These are phyloP conservation scores for Acipenser oxyrinchus DNA, from an alignment of 2,797 vertebrate species.

Conservation along the genomic window DNA sequence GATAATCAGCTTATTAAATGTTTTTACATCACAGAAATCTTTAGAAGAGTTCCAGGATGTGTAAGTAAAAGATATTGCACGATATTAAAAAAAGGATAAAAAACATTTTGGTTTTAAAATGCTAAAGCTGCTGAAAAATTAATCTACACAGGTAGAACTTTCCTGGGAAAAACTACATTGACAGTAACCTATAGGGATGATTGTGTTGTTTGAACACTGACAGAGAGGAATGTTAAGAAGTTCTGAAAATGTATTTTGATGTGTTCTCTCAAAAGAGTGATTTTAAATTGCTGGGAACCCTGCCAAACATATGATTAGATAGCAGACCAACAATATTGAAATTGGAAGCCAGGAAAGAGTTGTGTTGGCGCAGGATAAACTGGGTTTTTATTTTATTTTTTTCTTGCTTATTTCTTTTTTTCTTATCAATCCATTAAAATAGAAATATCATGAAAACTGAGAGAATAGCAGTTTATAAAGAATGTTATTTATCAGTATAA, in stretches of 20 bases:
- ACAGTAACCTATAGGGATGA: not conserved
- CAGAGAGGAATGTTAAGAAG: not conserved
- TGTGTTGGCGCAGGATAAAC: too few species aligned
- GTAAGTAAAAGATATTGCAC: conserved; percentile 65
- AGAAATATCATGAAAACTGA: too few species aligned
- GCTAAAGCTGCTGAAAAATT: too few species aligned
- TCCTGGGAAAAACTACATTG: not conserved
- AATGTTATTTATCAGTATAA: too few species aligned
- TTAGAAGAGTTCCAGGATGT: conserved; percentile 98
- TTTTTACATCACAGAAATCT: conserved; percentile 98
- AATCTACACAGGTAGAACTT: too few species aligned
- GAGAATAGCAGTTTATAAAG: too few species aligned
- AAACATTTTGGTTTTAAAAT: too few species aligned
- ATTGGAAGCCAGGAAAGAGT: too few species aligned
- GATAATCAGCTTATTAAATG: conserved; percentile 99
- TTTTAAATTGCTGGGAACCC: not conserved
- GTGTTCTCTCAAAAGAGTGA: not conserved
- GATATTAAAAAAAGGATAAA: not conserved
- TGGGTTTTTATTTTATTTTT: too few species aligned
- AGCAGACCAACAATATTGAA: not conserved
- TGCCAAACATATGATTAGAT: not conserved
- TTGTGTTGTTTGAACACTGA: not conserved
- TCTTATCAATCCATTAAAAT: too few species aligned
- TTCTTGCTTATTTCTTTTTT: too few species aligned
- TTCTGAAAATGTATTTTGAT: not conserved